A percentile compares a stretch with the other conserved stretches of the same genome.
Evolutionary conservation across 2,113 vertebrate genomes (phyloP).

Genomic region (Spea bombifrons): DNA sequence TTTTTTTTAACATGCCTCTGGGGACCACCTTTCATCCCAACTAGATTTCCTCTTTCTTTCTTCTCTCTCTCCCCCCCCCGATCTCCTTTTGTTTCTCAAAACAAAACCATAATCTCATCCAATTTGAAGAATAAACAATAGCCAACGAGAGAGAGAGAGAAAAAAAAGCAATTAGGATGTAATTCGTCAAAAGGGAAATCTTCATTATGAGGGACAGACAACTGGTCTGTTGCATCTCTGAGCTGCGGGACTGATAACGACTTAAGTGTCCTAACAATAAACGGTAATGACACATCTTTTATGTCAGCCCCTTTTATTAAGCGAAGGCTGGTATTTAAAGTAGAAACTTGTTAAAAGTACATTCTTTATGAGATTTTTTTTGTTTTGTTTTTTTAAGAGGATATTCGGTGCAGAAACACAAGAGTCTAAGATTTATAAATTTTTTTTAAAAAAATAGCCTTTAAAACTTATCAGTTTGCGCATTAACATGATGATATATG

Average conservation of each 20-base stretch:
- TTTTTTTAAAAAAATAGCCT: too few relatives aligned
- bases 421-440: too few relatives aligned
- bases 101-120: slow-evolving; percentile 39
- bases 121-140: slow-evolving; percentile 43
- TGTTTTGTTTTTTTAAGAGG: too few relatives aligned
- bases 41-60: slow-evolving; percentile 29
- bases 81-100: slow-evolving; percentile 11
- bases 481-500: too few relatives aligned
- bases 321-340: not conserved
- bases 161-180: slow-evolving; percentile 44
- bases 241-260: not conserved
- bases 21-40: slow-evolving; percentile 30
- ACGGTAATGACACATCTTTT: not conserved
- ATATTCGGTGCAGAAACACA: too few relatives aligned
- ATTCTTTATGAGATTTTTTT: too few relatives aligned
- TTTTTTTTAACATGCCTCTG: slow-evolving; percentile 17
- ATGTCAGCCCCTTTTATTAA: not conserved
- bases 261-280: slow-evolving; percentile 1
- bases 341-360: not conserved
- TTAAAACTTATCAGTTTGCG: too few relatives aligned
- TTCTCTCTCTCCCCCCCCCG: not conserved
- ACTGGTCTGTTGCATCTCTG: slow-evolving; percentile 15
- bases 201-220: slow-evolving; percentile 34
- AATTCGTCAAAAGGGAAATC: slow-evolving; percentile 30
- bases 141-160: not conserved